A percentile compares a stretch with the other conserved stretches of the same genome.
These are phyloP conservation scores for Eptesicus fuscus DNA, from an alignment of 2,113 vertebrate genomes.

Conservation along the genomic window DNA sequence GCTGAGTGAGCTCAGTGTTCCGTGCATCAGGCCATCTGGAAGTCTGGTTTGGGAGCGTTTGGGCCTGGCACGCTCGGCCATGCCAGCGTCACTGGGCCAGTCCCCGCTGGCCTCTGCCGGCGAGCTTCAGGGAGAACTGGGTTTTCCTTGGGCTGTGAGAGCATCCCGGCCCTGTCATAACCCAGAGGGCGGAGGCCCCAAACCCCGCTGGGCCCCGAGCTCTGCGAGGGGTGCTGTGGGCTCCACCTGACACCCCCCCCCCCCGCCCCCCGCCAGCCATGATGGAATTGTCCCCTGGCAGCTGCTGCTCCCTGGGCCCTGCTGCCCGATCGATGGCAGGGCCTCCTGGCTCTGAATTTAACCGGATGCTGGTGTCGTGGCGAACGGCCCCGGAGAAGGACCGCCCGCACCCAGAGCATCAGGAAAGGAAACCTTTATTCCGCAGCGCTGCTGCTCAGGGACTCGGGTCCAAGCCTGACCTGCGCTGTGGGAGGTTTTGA, in stretches of 20 bases:
- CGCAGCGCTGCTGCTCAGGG: too few species aligned
- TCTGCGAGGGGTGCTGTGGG: not conserved
- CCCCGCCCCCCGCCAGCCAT: too few species aligned
- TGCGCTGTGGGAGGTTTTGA: too few species aligned
- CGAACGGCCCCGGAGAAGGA: too few species aligned
- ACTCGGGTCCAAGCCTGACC: too few species aligned
- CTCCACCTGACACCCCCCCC: too few species aligned
- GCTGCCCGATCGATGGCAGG: fast-evolving
- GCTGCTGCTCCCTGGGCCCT: not conserved
- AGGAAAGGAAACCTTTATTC: too few species aligned
- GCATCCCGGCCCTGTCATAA: too few species aligned
- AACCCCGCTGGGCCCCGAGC: not conserved
- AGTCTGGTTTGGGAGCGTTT: not conserved
- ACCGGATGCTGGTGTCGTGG: not conserved
- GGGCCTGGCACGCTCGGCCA: not conserved
- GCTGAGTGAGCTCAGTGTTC: not conserved
- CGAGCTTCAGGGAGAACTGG: not conserved
- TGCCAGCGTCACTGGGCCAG: not conserved
- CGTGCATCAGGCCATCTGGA: not conserved
- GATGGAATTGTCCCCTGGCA: not conserved
- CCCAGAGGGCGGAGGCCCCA: fast-evolving
- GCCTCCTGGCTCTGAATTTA: not conserved
- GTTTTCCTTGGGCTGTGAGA: not conserved
- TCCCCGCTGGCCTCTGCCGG: not conserved
- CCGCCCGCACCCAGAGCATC: too few species aligned